These are phyloP conservation scores for Anthrax anthrax DNA, from an alignment of 2,888 invertebrate genomes.

Conservation along the genomic window DNA sequence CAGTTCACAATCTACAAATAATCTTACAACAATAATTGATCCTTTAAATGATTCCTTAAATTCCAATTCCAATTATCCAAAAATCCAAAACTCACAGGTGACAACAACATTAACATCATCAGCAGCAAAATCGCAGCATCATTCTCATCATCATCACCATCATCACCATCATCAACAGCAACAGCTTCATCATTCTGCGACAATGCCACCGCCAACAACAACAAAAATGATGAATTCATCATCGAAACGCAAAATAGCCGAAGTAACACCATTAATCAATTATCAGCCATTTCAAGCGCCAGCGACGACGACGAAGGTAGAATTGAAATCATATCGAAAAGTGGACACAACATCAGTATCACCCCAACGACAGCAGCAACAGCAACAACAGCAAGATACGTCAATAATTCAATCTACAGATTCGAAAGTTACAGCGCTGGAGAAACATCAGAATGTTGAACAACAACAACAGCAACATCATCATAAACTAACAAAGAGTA, in stretches of 20 bases:
- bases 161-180: background rate
- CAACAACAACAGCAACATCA: background rate
- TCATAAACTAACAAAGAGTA: background rate
- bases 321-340: background rate
- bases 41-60: background rate
- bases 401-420: background rate
- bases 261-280: constrained; percentile 5
- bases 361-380: background rate
- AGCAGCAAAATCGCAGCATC: background rate
- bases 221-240: background rate
- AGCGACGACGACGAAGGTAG: background rate
- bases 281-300: constrained; percentile 6
- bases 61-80: constrained; percentile 8
- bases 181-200: too few relatives aligned
- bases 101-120: background rate
- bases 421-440: background rate
- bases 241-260: constrained; percentile 5
- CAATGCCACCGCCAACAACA: background rate
- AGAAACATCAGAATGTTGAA: constrained; percentile 8
- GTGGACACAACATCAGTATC: background rate
- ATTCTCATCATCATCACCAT: background rate
- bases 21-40: background rate
- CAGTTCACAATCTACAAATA: background rate
- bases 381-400: background rate
- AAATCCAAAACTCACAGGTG: constrained; percentile 10